Conservation (phyloP, 1,140 invertebrate species). For the Gonioctena quinquepunctata region DNA sequence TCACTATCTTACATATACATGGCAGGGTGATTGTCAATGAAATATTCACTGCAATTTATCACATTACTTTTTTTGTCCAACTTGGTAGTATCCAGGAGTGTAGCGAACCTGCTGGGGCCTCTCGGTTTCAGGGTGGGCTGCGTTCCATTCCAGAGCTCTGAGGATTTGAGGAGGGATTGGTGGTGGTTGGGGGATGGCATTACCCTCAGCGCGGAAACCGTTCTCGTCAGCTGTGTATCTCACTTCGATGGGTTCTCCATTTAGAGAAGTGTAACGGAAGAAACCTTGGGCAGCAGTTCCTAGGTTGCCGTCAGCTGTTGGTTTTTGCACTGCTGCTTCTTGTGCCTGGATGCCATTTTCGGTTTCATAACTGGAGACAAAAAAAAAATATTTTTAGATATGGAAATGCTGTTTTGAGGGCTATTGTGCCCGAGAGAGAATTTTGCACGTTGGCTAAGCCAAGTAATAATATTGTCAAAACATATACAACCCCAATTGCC, state of each 20-base stretch:
- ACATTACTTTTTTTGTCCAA: not conserved
- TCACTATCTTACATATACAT: too few relatives aligned
- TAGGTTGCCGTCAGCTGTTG: not conserved
- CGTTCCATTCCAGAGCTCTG: conserved; percentile 51
- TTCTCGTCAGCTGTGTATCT: conserved; percentile 62
- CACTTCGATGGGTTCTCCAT: conserved; percentile 57
- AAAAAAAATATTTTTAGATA: too few relatives aligned
- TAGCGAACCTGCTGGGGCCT: not conserved
- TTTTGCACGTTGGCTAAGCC: too few relatives aligned
- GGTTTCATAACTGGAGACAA: conserved; percentile 63
- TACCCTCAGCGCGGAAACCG: conserved; percentile 59
- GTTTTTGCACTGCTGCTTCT: conserved; percentile 59
- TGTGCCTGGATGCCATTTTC: conserved; percentile 70
- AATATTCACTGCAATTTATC: not conserved
- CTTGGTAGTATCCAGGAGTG: not conserved
- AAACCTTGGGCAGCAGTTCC: conserved; percentile 41
- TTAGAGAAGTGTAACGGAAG: conserved; percentile 58
- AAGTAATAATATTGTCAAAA: too few relatives aligned
- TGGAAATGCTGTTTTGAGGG: too few relatives aligned
- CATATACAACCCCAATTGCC: too few relatives aligned
- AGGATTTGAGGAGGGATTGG: conserved; percentile 56
- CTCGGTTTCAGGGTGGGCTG: conserved; percentile 40
- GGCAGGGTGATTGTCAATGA: too few relatives aligned
- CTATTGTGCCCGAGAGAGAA: too few relatives aligned
- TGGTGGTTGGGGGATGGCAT: conserved; percentile 62